These are phyloP conservation scores for Hippolais icterina DNA, from an alignment of 2,113 vertebrate genomes.

Conservation along the genomic window DNA sequence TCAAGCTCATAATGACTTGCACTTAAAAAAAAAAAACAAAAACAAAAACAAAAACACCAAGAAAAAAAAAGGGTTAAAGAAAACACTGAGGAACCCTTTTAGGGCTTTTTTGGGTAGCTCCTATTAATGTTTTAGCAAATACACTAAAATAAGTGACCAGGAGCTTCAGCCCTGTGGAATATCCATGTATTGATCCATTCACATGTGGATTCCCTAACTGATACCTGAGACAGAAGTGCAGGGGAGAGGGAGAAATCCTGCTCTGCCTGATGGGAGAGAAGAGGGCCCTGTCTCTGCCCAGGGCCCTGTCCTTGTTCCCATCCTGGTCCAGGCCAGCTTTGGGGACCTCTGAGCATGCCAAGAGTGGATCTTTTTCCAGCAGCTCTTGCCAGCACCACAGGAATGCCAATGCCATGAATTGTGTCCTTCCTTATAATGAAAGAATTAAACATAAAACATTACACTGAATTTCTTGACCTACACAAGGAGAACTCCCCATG, in stretches of 20 bases:
- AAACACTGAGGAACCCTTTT: neutral
- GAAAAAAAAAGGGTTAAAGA: neutral
- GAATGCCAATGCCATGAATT: neutral
- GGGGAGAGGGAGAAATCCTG: neutral
- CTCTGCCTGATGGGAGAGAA: neutral
- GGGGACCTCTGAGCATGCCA: fast-evolving
- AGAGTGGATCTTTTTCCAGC: fast-evolving
- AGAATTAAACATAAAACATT: neutral
- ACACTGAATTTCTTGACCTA: neutral
- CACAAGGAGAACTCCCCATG: neutral
- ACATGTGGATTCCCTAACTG: neutral
- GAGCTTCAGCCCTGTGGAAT: neutral
- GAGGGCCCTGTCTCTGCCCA: neutral
- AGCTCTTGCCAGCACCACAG: neutral
- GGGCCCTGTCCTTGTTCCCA: fast-evolving
- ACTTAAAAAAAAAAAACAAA: neutral
- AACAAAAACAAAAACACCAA: neutral
- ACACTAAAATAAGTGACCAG: neutral
- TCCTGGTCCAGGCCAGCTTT: neutral
- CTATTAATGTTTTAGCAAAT: neutral
- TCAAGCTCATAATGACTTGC: neutral
- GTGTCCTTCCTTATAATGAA: fast-evolving
- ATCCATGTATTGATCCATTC: neutral
- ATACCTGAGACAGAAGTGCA: neutral
- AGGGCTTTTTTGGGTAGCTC: neutral